Base-by-base conservation (phyloP, 1,140 invertebrate genomes). In the Pygmarrhopalites habei region DNA sequence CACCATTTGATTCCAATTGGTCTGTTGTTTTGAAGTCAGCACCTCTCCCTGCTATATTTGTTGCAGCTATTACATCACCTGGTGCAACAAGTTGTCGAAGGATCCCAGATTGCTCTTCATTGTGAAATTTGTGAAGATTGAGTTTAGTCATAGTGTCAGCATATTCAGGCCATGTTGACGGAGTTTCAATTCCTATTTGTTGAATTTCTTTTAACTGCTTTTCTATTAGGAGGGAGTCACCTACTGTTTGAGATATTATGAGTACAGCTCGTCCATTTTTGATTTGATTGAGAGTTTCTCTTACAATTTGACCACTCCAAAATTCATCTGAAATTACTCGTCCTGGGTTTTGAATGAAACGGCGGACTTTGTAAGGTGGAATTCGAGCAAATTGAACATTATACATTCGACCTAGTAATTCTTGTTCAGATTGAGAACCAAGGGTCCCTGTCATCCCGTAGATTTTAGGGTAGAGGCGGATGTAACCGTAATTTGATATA, bases 31-130 rank as follows among this genome's bases (percentile, higher is more conserved):
- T 73, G n/a, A 77, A 74, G 47, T 77, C 75, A 1, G 76, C 76
- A 10, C 76, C 76, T 53, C 76, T 65, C 47, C 76, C 76, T 4
- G 76, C 75, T 12, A 77, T 60, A 56, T 77, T 77, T 15, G 76
- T 77, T n/a, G 76, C 73, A 26, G 77, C 70, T n/a, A 77, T 74
- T 10, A 76, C 46, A 2, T 49, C 28, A 10, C 63, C 64, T 1
- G 32, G 32, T n/a, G n/a, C n/a, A n/a, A n/a, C n/a, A n/a, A n/a
- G n/a, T n/a, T n/a, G n/a, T n/a, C n/a, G n/a, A n/a, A n/a, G n/a
- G n/a, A n/a, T n/a, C n/a, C n/a, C n/a, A n/a, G n/a, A n/a, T n/a
- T n/a, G n/a, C n/a, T n/a, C n/a, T n/a, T n/a, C n/a, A n/a, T n/a
- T n/a, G n/a, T n/a, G n/a, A n/a, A n/a, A n/a, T n/a, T n/a, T n/a